Evolutionary conservation across 2,797 vertebrate species (phyloP).

Genomic region (Muraenolepis orangiensis): DNA sequence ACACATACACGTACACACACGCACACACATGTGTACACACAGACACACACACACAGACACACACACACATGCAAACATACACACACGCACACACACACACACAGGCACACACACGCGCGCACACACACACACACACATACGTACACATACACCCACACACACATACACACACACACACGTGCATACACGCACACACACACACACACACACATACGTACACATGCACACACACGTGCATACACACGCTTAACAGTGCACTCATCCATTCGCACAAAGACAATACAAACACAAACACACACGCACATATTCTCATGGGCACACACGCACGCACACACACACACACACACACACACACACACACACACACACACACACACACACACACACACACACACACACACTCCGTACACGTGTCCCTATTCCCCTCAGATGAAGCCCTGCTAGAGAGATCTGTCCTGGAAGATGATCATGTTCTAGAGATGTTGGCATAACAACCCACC

Average conservation of each 20-base stretch:
- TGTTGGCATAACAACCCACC: constrained; percentile 31
- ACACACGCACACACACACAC: constrained; percentile 45
- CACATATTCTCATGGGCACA: constrained; percentile 67
- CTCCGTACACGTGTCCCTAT: constrained; percentile 32
- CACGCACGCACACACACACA: constrained; percentile 22
- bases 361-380: constrained; percentile 24
- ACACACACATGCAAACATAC: too few species aligned
- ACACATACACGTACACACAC: too few species aligned
- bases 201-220: constrained; percentile 19
- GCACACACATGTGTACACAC: constrained; percentile 27
- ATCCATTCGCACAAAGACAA: constrained; percentile 28
- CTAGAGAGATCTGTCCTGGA: constrained; percentile 38
- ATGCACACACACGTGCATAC: constrained; percentile 20
- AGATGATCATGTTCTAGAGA: constrained; percentile 42
- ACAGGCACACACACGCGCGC: constrained; percentile 29
- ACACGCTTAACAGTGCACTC: constrained; percentile 33
- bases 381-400: constrained; percentile 23
- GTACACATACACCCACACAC: constrained; percentile 30
- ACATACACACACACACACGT: constrained; percentile 45
- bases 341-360: constrained; percentile 29
- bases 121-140: constrained; percentile 19
- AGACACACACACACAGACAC: constrained; percentile 20
- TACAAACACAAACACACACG: constrained; percentile 32
- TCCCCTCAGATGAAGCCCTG: constrained; percentile 53
- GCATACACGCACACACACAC: constrained; percentile 30